phyloP scores from a whole-genome alignment of 2,797 vertebrate genomes.

The Clarias pachynema region DNA sequence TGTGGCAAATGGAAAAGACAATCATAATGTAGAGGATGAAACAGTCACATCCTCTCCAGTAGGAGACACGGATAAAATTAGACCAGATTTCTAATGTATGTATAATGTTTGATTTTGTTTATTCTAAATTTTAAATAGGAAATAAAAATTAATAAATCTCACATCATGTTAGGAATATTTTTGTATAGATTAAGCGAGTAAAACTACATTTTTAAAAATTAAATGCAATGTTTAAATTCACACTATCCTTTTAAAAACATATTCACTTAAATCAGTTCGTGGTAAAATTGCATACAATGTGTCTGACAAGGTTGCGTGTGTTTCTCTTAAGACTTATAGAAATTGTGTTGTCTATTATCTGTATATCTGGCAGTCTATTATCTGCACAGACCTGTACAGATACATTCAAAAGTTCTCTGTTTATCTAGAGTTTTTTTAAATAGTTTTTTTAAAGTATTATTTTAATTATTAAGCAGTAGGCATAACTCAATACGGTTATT shows the following conservation, averaged over 20 bases:
- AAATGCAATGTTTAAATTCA: neutral
- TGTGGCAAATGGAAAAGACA: neutral
- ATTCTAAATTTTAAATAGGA: neutral
- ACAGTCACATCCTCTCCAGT: neutral
- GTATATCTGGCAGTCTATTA: too few relatives aligned
- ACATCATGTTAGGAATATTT: neutral
- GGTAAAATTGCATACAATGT: neutral
- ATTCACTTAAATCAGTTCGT: neutral
- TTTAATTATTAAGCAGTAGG: neutral
- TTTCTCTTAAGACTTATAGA: neutral
- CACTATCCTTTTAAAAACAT: neutral
- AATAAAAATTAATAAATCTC: neutral
- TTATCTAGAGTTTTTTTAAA: neutral
- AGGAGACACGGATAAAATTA: too few relatives aligned
- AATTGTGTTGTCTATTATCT: neutral
- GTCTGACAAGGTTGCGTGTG: neutral
- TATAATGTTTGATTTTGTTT: neutral
- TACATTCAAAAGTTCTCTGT: neutral
- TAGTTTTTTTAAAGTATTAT: too few relatives aligned
- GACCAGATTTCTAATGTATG: too few relatives aligned
- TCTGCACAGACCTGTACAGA: neutral
- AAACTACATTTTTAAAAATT: neutral
- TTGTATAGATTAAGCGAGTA: neutral
- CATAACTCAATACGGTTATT: neutral
- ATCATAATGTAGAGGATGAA: neutral